Evolutionary conservation across 2,113 vertebrate species (phyloP).

Genomic region (Acanthochromis polyacanthus): DNA sequence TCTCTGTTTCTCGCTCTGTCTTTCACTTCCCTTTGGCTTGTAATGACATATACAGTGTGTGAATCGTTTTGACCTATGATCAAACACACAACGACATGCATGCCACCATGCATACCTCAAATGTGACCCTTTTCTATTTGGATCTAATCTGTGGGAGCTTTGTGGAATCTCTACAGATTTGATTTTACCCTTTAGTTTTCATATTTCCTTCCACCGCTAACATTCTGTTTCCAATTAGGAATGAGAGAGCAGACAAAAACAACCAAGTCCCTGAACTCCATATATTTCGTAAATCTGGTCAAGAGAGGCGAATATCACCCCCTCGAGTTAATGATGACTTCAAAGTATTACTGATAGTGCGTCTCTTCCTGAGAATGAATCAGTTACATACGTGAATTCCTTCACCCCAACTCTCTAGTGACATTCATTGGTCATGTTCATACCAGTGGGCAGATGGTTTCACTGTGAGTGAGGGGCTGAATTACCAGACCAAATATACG

Average conservation of each 20-base stretch:
- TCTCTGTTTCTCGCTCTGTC: too few species aligned
- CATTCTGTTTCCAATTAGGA: conserved; percentile 44
- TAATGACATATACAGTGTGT: background rate
- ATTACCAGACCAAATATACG: background rate
- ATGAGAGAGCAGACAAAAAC: background rate
- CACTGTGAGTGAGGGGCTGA: too few species aligned
- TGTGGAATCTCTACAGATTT: conserved; percentile 3
- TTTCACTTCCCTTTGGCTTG: background rate
- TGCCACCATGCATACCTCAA: background rate
- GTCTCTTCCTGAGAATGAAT: conserved; percentile 12
- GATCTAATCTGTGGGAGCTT: background rate
- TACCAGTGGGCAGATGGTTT: background rate
- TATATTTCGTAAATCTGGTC: background rate
- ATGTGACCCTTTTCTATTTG: background rate
- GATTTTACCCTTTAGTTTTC: too few species aligned
- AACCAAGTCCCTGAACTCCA: background rate
- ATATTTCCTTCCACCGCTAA: background rate
- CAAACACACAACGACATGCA: background rate
- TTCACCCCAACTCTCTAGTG: background rate
- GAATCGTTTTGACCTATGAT: background rate
- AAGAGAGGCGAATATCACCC: background rate
- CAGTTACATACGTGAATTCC: background rate
- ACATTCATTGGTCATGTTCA: background rate
- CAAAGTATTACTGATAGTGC: background rate
- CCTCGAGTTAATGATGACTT: background rate